Evolutionary conservation across 2,797 vertebrate genomes (phyloP).

Genomic region (Hafferia zeledoni): DNA sequence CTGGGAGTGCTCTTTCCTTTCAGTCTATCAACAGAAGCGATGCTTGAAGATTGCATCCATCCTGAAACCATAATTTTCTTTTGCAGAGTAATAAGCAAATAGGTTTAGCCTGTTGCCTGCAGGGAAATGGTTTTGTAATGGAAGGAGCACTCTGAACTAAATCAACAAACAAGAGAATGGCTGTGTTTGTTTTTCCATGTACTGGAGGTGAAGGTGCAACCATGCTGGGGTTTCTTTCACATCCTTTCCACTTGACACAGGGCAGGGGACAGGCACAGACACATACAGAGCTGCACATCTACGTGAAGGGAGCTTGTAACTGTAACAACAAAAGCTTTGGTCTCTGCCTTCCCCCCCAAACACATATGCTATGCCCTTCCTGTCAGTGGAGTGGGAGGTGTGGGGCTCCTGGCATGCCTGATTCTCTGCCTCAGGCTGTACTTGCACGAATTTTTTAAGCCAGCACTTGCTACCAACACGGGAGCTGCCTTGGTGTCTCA

Average conservation of each 20-base stretch:
- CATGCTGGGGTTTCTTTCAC: conserved; percentile 44
- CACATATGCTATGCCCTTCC: background rate
- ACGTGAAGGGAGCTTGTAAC: rapidly evolving
- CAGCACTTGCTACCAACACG: background rate
- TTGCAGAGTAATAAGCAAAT: conserved; percentile 57
- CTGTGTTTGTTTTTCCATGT: conserved; percentile 70
- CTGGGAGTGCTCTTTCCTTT: background rate
- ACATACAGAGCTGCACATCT: background rate
- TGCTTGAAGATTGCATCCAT: conserved; percentile 9
- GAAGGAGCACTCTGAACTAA: conserved; percentile 61
- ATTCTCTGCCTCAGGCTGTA: background rate
- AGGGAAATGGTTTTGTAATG: conserved; percentile 69
- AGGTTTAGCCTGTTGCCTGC: conserved; percentile 51
- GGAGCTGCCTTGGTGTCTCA: background rate
- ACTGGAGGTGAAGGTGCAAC: conserved; percentile 66
- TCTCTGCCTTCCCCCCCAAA: background rate
- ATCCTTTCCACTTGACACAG: conserved; percentile 46
- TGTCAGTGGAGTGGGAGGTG: background rate
- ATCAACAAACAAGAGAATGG: conserved; percentile 72
- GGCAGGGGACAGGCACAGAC: conserved; percentile 10
- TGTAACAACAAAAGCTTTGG: background rate
- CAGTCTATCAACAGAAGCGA: conserved; percentile 30
- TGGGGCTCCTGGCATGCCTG: background rate
- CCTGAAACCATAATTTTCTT: conserved; percentile 54
- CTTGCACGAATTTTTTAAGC: background rate